These are phyloP conservation scores for Chunga burmeisteri DNA, from an alignment of 2,113 vertebrate genomes.

Conservation along the genomic window DNA sequence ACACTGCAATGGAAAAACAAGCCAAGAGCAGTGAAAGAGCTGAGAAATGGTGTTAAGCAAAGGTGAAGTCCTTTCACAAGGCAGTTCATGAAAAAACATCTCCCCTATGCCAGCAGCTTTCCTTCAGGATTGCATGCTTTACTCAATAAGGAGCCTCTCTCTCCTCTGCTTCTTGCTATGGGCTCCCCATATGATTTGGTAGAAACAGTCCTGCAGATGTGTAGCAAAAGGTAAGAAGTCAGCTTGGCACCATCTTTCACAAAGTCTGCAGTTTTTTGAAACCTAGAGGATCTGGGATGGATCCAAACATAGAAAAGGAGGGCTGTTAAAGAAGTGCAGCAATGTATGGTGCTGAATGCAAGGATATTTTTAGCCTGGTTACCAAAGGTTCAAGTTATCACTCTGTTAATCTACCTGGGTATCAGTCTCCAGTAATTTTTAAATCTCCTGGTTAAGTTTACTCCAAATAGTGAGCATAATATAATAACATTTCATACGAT, in stretches of 20 bases:
- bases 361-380: neutral
- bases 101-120: neutral
- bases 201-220: neutral
- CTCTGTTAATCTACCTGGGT: neutral
- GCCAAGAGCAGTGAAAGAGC: neutral
- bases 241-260: neutral
- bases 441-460: neutral
- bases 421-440: neutral
- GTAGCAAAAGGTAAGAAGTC: neutral
- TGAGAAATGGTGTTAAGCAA: neutral
- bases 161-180: neutral
- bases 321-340: neutral
- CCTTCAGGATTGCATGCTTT: neutral
- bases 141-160: neutral
- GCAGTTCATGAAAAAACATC: neutral
- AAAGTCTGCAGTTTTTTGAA: neutral
- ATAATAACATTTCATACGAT: neutral
- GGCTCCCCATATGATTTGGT: neutral
- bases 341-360: neutral
- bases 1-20: neutral
- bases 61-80: neutral
- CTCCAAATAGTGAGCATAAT: neutral
- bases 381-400: neutral
- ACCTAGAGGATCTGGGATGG: neutral
- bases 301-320: neutral